Percentiles rank a stretch among this genome's conserved stretches.
These are phyloP conservation scores for Galaxea fascicularis DNA, from an alignment of 92 coral and sea anemone species.

Conservation along the genomic window DNA sequence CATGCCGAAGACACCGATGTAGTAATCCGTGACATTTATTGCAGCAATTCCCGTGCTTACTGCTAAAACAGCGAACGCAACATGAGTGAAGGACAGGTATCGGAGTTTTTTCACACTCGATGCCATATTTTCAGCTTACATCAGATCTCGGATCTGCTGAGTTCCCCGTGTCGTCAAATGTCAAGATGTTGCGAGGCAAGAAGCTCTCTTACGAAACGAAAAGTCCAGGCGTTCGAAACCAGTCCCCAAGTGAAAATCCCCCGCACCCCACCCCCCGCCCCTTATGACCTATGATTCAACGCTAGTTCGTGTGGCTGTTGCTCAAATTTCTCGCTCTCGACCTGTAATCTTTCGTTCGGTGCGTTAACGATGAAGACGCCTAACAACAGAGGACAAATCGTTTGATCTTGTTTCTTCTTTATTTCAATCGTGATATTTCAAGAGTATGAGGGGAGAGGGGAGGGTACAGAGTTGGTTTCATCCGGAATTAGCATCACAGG, in stretches of 20 bases:
- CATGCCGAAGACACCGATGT: slow-evolving; percentile 80
- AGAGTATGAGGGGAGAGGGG: not conserved
- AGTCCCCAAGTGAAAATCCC: not conserved
- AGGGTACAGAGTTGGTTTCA: not conserved
- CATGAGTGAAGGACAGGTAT: slow-evolving; percentile 53
- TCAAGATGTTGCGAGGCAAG: not conserved
- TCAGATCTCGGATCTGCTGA: not conserved
- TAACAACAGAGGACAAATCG: too few species aligned
- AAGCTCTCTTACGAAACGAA: not conserved
- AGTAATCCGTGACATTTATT: slow-evolving; percentile 56
- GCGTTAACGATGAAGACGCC: too few species aligned
- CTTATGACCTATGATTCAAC: not conserved
- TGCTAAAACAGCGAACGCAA: slow-evolving; percentile 65
- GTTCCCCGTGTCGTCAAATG: not conserved
- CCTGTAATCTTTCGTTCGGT: too few species aligned
- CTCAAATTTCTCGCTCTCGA: too few species aligned
- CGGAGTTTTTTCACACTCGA: slow-evolving; percentile 26
- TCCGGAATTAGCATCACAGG: not conserved
- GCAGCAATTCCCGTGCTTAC: slow-evolving; percentile 68
- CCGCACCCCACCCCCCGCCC: not conserved
- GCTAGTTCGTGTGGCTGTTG: too few species aligned
- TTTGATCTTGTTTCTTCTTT: not conserved
- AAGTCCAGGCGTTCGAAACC: not conserved
- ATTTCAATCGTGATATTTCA: too few species aligned
- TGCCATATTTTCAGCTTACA: slow-evolving; percentile 40